Base-by-base conservation (phyloP, 2,888 invertebrate genomes). In the Agrenia bidenticulata region DNA sequence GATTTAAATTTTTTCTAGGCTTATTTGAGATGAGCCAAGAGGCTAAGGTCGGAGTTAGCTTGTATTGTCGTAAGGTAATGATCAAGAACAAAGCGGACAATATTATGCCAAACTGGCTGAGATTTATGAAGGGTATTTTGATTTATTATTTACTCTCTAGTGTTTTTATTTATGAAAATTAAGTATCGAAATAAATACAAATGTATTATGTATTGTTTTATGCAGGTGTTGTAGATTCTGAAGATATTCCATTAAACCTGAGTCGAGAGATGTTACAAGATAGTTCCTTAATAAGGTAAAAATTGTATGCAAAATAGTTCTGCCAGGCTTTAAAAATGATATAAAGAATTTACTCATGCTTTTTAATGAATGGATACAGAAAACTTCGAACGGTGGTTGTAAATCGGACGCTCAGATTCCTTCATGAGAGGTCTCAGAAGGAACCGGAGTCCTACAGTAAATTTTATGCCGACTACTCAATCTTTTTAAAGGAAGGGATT, bases 161-260 rank as follows among this genome's bases (percentile, higher is more conserved):
- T 55, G 21, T 24, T 13, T 13, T n/a, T n/a, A n/a, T 32, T 24
- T 45, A 19, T n/a, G 2, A 2, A 0, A n/a, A 53, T 1, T 15
- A 27, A 50, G 15, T 51, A 23, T 17, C 17, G 24, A 54, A 9
- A n/a, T n/a, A n/a, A 37, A 13, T 24, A 32, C 21, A 15, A n/a
- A 23, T 60, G 39, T 5, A n/a, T 21, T 9, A 21, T 17, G 5
- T 32, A 11, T 32, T 4, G 32, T 32, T 32, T 32, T 32, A 32
- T n/a, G n/a, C 77, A 87, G 88, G 96, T 78, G 96, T 98, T 32
- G 94, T 98, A 17, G 98, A 98, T 83, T 96, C 95, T 1, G 98
- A 98, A 83, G 98, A 98, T 81, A 96, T 98, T 82, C 98, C 98
- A 49, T 82, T 98, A 63, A 98, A 98, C 85, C 84, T 98, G 68